Conservation (phyloP, 23 tunicate genomes). For the Aplidium turbinatum region DNA sequence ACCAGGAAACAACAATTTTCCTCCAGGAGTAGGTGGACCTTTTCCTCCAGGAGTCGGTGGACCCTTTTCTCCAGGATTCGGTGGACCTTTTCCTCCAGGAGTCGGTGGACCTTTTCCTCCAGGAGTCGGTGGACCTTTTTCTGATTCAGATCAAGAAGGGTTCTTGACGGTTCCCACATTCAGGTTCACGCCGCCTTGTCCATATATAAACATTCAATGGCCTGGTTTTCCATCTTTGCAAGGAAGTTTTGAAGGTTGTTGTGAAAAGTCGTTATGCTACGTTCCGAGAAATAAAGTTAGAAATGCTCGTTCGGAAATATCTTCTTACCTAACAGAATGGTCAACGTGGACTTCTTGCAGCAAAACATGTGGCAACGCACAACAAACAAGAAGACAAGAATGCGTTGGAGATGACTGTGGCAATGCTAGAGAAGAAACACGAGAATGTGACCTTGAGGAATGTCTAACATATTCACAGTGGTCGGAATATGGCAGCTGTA, state of each 20-base stretch:
- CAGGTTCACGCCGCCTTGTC: constrained; percentile 46
- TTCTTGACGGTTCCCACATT: too few relatives aligned
- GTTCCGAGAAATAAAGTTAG: constrained; percentile 25
- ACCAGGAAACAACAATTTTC: neutral
- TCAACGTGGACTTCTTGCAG: constrained; percentile 43
- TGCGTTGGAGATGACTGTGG: constrained; percentile 53
- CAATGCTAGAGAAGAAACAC: constrained; percentile 23
- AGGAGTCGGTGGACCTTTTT: neutral
- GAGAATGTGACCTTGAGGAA: constrained; percentile 37
- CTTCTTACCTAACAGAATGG: constrained; percentile 43
- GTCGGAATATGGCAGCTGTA: constrained; percentile 44
- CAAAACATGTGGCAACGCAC: constrained; percentile 26
- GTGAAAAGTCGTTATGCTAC: constrained; percentile 73
- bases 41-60: neutral
- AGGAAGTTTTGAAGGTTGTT: constrained; percentile 85
- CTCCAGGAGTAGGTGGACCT: too few relatives aligned
- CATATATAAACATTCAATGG: constrained; percentile 40
- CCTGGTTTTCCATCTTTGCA: constrained; percentile 54
- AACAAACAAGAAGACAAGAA: constrained; percentile 8
- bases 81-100: neutral
- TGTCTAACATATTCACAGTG: constrained; percentile 36
- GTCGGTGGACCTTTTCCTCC: neutral
- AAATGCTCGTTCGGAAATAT: constrained; percentile 44
- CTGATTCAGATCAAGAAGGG: too few relatives aligned
- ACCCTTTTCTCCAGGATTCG: neutral